Conservation (phyloP, 2,113 vertebrate species). For the Physeter macrocephalus region DNA sequence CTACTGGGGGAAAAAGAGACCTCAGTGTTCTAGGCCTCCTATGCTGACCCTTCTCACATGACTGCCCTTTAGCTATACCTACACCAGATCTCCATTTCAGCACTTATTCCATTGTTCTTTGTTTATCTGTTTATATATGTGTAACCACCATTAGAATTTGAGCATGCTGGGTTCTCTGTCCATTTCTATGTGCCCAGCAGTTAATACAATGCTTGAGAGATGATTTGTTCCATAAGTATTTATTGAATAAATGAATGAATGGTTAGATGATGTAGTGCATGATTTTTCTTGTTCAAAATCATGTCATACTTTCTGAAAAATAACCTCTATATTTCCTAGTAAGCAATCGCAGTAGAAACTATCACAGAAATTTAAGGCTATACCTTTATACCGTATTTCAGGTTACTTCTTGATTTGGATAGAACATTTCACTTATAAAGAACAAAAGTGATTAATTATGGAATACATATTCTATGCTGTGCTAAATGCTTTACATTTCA, state of each 20-base stretch:
- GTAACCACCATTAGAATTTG: neutral
- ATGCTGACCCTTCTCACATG: neutral
- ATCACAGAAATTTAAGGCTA: neutral
- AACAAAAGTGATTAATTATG: neutral
- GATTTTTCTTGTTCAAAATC: constrained; percentile 35
- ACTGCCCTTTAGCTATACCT: neutral
- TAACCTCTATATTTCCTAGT: neutral
- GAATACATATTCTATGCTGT: neutral
- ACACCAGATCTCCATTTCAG: neutral
- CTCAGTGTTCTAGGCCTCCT: neutral
- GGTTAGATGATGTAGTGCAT: neutral
- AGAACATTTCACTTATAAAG: neutral
- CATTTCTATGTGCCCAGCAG: neutral
- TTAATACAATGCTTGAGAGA: neutral
- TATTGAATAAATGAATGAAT: neutral
- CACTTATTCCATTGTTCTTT: neutral
- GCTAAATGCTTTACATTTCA: neutral
- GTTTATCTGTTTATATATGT: neutral
- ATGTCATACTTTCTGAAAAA: neutral
- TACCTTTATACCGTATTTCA: neutral
- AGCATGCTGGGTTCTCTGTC: neutral
- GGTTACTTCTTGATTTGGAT: neutral
- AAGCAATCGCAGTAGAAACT: neutral
- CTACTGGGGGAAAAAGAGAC: neutral
- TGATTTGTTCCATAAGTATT: neutral